Percentiles rank a stretch among this genome's conserved stretches.
These are phyloP conservation scores for Epizoanthus illoricatus DNA, from an alignment of 92 coral and sea anemone species.

Conservation along the genomic window DNA sequence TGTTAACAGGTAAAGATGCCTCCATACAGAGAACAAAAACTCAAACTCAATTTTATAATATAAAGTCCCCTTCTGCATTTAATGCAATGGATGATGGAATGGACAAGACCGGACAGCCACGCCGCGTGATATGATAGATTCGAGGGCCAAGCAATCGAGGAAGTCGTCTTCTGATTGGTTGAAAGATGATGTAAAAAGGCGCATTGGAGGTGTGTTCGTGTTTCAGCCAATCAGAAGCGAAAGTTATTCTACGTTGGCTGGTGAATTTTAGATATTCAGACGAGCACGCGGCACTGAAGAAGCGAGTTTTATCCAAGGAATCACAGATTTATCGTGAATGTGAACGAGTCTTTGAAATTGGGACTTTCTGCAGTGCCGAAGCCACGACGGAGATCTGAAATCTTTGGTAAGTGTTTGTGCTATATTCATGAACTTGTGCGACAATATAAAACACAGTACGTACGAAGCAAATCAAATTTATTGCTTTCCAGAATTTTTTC, in stretches of 20 bases:
- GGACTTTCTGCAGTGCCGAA: background rate
- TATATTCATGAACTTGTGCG: background rate
- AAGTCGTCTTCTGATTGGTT: slow-evolving; percentile 37
- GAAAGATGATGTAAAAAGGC: slow-evolving; percentile 14
- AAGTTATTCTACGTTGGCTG: slow-evolving; percentile 24
- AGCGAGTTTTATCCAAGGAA: background rate
- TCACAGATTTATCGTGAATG: background rate
- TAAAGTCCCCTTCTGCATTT: too few species aligned
- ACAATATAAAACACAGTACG: background rate
- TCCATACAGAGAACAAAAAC: too few species aligned
- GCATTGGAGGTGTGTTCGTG: slow-evolving; percentile 37
- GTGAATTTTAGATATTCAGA: background rate
- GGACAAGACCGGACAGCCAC: too few species aligned
- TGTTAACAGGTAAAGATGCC: too few species aligned
- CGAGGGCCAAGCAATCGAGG: too few species aligned
- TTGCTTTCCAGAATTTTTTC: background rate
- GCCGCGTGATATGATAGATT: too few species aligned
- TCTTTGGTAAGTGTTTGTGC: background rate
- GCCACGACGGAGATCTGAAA: background rate
- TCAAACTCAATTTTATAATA: too few species aligned
- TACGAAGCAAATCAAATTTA: background rate
- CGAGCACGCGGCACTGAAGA: background rate
- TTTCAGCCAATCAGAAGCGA: slow-evolving; percentile 32
- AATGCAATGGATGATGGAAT: too few species aligned
- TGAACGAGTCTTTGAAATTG: background rate